Base-by-base conservation (phyloP, 2,113 vertebrate genomes). In the Phoxinus phoxinus region DNA sequence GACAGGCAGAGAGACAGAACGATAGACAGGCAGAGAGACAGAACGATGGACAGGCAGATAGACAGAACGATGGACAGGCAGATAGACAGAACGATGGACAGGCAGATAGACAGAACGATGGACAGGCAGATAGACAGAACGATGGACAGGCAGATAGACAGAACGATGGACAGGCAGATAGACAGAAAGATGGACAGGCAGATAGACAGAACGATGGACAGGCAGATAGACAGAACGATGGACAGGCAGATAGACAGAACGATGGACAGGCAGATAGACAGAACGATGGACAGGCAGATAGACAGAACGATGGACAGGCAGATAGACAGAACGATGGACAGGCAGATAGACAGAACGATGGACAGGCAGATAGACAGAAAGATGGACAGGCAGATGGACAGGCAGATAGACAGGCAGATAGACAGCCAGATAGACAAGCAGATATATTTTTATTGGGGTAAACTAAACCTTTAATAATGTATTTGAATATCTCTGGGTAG, bases 341-440 rank as follows among this genome's bases (percentile, higher is more conserved):
- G 7, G 1, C 1, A 0, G 25, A 30, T 6, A 15, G 61, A 65
- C 0, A 30, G 25, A 65, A 0, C 1, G 1, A 12, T 2, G 3
- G 59, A 61, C 2, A 59, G 21, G 10, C 0, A 12, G 61, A 65
- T 12, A 46, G 46, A 27, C 1, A 30, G 21, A 63, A 0, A 9
- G 67, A 37, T 1, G 12, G 67, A 23, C 3, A 19, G 9, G 37
- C 19, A 23, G 32, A 37, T 4, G 23, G 65, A 69, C 1, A 3
- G 65, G 37, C 0, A 1, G 27, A 17, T 17, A 17, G 27, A 67
- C 4, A 67, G 63, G 13, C 0, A 0, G 25, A 65, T 17, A 65
- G 63, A 32, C 3, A 2, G 61, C 12, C 5, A 27, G 61, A 27
- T 1, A 27, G 25, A 65, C 1, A 27, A 25, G 27, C 0, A 11